Evolutionary conservation across 2,888 invertebrate species (phyloP).

Genomic region (Cistogaster globosa): DNA sequence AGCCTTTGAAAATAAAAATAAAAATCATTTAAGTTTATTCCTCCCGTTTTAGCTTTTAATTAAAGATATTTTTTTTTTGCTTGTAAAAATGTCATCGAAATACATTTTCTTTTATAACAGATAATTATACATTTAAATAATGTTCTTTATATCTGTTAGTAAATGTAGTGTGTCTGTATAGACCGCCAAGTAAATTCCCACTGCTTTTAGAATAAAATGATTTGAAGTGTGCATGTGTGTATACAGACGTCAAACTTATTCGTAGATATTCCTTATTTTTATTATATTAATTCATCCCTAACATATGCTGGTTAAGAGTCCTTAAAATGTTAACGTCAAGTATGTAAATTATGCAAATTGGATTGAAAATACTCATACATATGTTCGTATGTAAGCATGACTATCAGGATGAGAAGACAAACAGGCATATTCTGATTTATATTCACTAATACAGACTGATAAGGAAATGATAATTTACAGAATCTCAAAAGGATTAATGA

Average conservation of each 20-base stretch:
- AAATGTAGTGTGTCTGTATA: not conserved
- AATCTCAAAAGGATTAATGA: conserved; percentile 40
- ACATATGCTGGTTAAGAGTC: conserved; percentile 71
- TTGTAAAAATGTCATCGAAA: conserved; percentile 54
- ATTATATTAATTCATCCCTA: conserved; percentile 59
- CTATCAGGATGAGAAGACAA: conserved; percentile 26
- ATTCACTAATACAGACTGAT: conserved; percentile 7
- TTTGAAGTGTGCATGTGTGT: not conserved
- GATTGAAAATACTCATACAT: conserved; percentile 50
- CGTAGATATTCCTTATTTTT: conserved; percentile 46
- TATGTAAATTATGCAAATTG: conserved; percentile 72
- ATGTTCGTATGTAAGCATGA: not conserved
- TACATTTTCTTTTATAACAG: conserved; percentile 54
- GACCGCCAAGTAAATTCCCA: conserved; percentile 29
- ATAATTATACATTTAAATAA: conserved; percentile 64
- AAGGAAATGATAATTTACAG: conserved; percentile 29
- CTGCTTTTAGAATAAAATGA: conserved; percentile 18
- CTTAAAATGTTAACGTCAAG: conserved; percentile 71
- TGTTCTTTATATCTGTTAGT: conserved; percentile 21
- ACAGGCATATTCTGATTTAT: conserved; percentile 26
- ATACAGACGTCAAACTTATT: not conserved
- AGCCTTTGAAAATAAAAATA: not conserved
- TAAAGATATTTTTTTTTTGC: conserved; percentile 7
- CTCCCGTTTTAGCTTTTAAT: not conserved
- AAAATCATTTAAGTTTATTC: conserved; percentile 26